Evolutionary conservation across 2,797 vertebrate species (phyloP), one percentile per base, ranked within the genome.

Genomic region (Zenarchopterus dispar): DNA sequence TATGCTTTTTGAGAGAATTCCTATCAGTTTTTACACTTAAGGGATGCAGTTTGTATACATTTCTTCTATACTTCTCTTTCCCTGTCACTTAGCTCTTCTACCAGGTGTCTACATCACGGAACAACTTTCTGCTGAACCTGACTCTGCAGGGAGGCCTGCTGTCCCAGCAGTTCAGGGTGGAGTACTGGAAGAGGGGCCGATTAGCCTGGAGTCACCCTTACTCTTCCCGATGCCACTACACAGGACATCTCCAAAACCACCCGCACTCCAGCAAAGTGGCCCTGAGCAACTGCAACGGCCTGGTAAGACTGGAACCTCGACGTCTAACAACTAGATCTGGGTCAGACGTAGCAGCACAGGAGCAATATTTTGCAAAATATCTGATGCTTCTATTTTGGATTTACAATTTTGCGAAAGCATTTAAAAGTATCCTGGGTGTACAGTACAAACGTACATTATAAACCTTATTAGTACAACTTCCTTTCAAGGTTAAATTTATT

Each of bases 281-380:
- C 74, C 94, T 99, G 86, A 99, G 97, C 92, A 98, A 97, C 94
- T 99, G 98, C 82, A 97, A 98, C 0, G 98, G 98, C 86, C 93
- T 99, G 96, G 98, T 99, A 92, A 96, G 96, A 77, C 36, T 9
- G 11, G 28, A 45, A 56, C 31, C 45, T 48, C 28, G 10, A 9
- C 11, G 21, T 46, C 41, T 49, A 57, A 67, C 43, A 61, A 42
- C 47, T 66, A 51, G 39, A 58, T 60, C 48, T 6, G 9, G 36
- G 7, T 39, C 36, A 39, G 59, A 72, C 54, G 70, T 63, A 16
- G 36, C 36, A 39, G 36, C 67, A 70, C 36, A 39, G 36, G 63
- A 70, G 67, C 61, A 6, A 21, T 16, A 9, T 31, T 2, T 9
- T 24, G 36, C 36, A 3, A 39, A 39, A 39, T 39, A 39, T 39